Conservation (phyloP, 1,140 invertebrate genomes). For the Cydia strobilella region DNA sequence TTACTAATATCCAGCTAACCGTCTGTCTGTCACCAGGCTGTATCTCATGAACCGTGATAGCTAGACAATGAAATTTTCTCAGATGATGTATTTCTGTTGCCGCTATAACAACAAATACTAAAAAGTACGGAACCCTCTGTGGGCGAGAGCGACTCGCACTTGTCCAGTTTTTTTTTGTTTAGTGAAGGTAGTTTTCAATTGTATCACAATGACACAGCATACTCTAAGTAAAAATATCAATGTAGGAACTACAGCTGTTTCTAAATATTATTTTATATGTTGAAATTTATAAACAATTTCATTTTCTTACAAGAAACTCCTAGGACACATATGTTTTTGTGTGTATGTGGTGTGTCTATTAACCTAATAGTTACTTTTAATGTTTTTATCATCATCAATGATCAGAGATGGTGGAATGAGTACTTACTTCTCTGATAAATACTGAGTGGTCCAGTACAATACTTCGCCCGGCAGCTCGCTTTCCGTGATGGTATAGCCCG, state of each 20-base stretch:
- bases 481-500: slow-evolving; percentile 84
- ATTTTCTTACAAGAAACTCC: neutral
- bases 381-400: neutral
- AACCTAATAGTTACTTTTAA: slow-evolving; percentile 17
- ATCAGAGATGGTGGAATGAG: neutral
- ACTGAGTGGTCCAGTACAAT: slow-evolving; percentile 88
- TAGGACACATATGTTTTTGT: neutral
- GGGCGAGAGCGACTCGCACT: no score
- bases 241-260: neutral
- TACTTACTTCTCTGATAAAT: slow-evolving; percentile 88
- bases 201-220: neutral
- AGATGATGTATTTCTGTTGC: no score
- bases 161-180: neutral
- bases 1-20: no score
- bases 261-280: neutral
- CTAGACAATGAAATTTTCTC: no score
- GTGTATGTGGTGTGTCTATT: neutral
- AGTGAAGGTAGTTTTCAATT: neutral
- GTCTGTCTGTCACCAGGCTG: no score
- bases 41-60: no score
- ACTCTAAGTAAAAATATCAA: neutral
- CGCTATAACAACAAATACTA: no score
- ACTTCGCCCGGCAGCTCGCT: slow-evolving; percentile 88
- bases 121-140: no score
- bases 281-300: neutral